Evolutionary conservation across 2,797 vertebrate genomes (phyloP).

Genomic region (Philypnodon macrostomus): DNA sequence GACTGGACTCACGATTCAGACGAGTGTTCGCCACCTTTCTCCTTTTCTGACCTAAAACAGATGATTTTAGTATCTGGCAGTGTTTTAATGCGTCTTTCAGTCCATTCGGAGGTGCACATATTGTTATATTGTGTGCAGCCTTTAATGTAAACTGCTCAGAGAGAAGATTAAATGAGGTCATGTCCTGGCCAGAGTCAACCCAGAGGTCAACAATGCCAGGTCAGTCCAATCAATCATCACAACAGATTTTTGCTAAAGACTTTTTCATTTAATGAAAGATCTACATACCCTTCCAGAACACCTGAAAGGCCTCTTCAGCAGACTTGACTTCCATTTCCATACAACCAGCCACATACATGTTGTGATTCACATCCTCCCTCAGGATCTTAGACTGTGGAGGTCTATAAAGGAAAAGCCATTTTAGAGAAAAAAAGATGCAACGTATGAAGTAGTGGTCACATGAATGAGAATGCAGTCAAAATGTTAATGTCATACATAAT

Average conservation of each 20-base stretch:
- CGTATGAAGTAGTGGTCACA: conserved; percentile 11
- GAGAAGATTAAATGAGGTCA: conserved; percentile 79
- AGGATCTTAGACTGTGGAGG: conserved; percentile 91
- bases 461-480: conserved; percentile 21
- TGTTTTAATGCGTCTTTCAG: no score
- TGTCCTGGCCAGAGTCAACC: conserved; percentile 70
- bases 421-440: conserved; percentile 17
- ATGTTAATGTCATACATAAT: conserved; percentile 37
- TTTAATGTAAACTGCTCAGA: conserved; percentile 67
- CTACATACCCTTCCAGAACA: conserved; percentile 86
- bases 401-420: conserved; percentile 64
- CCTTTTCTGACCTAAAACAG: conserved; percentile 88
- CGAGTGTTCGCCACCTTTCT: conserved; percentile 93
- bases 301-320: conserved; percentile 93
- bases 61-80: no score
- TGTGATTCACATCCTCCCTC: conserved; percentile 94
- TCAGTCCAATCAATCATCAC: conserved; percentile 77
- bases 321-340: conserved; percentile 96
- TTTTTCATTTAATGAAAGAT: neutral
- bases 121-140: neutral
- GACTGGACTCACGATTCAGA: conserved; percentile 93
- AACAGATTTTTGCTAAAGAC: no score
- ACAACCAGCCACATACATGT: conserved; percentile 95
- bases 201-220: conserved; percentile 70
- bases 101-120: neutral